Base-by-base conservation (phyloP, 2,888 invertebrate genomes). In the Steinernema carpocapsae region DNA sequence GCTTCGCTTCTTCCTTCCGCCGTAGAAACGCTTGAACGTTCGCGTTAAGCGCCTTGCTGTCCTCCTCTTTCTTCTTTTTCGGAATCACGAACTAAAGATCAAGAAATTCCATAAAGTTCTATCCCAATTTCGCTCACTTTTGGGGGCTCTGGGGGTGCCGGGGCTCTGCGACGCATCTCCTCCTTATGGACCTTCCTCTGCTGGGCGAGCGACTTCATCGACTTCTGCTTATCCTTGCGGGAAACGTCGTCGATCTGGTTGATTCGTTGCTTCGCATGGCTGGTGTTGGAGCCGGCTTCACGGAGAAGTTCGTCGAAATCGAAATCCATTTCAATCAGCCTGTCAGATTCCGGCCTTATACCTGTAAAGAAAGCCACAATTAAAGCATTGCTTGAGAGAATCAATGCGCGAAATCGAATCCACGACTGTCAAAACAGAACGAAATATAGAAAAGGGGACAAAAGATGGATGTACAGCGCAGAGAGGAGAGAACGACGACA, bases 31-130 rank as follows among this genome's bases (percentile, higher is more conserved):
- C 79, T 32, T 74, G 72, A 22, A 84, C 56, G 24, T 74, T 73
- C 14, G 71, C 71, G 43, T 80, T 77, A 12, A 78, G 78, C 14
- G 32, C 51, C 48, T 72, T 45, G 6, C 64, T 29, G 6, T 56
- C 76, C 2, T 75, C 78, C 10, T 79, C 80, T 17, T 74, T 59
- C 43, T 76, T 79, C 59, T 80, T 81, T 73, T 83, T 83, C 12
- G 83, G 83, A 52, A 84, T 83, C 14, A 74, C 73, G 48, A 76
- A 78, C 79, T 81, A 73, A 82, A 80, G 45, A 17, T n/a, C n/a
- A 43, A 24, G 10, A 37, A 3, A 37, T 37, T 70, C 70, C 64
- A 48, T 1, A 17, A 64, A 64, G 17, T 52, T 29, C 7, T 6
- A 24, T 45, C 4, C 4, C 19, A 45, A 71, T 2, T 74, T 32